Evolutionary conservation across 2,797 vertebrate genomes (phyloP).

Genomic region (Huso huso): DNA sequence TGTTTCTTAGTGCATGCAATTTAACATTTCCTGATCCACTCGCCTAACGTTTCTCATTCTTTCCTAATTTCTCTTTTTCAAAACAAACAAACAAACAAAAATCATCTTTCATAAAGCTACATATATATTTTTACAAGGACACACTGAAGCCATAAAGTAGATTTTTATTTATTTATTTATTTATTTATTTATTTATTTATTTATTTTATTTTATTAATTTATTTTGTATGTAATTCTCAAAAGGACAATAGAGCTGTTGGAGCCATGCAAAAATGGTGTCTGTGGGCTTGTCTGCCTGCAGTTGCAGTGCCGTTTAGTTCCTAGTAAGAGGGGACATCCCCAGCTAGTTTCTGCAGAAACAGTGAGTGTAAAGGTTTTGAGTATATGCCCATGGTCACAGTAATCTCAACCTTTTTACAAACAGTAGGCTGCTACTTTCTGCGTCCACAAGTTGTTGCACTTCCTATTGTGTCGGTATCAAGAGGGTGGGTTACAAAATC

Average conservation of each 20-base stretch:
- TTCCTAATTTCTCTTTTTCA: conserved; percentile 67
- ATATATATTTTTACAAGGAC: conserved; percentile 65
- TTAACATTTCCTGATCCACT: conserved; percentile 87
- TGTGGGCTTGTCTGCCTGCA: conserved; percentile 56
- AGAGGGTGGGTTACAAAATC: no score
- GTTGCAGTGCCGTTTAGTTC: conserved; percentile 53
- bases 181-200: conserved; percentile 48
- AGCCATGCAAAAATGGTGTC: conserved; percentile 48
- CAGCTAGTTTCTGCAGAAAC: conserved; percentile 40
- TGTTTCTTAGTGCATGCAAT: conserved; percentile 99
- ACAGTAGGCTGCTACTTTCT: not conserved
- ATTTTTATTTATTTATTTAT: conserved; percentile 60
- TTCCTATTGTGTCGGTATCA: not conserved
- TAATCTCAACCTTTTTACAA: conserved; percentile 28
- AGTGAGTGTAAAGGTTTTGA: conserved; percentile 91
- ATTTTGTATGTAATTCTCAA: conserved; percentile 64
- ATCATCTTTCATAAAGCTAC: conserved; percentile 61
- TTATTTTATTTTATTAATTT: conserved; percentile 20
- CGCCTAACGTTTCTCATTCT: conserved; percentile 94
- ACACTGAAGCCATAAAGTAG: conserved; percentile 61
- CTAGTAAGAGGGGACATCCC: conserved; percentile 52
- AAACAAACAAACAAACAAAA: conserved; percentile 26
- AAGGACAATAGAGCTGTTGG: conserved; percentile 54
- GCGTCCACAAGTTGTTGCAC: not conserved
- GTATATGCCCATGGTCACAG: conserved; percentile 88